These are phyloP conservation scores for Beaufortia kweichowensis DNA, from an alignment of 2,113 vertebrate species.

Conservation along the genomic window DNA sequence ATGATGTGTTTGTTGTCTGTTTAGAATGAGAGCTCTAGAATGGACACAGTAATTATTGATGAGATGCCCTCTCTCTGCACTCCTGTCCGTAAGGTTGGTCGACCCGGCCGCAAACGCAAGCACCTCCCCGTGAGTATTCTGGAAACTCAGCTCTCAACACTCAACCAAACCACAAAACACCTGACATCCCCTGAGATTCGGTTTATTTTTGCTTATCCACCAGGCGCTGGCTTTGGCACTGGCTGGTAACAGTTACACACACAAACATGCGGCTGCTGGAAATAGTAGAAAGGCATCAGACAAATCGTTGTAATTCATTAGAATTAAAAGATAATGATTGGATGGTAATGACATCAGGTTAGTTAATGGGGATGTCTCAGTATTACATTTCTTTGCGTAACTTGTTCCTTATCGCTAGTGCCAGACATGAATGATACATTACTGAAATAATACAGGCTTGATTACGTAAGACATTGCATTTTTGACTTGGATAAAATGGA, in stretches of 20 bases:
- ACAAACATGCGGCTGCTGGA: slow-evolving; percentile 8
- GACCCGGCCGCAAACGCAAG: slow-evolving; percentile 87
- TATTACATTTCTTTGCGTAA: background rate
- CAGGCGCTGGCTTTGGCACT: slow-evolving; percentile 6
- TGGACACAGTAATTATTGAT: slow-evolving; percentile 77
- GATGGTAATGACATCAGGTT: background rate
- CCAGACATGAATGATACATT: background rate
- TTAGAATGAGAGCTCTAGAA: slow-evolving; percentile 80
- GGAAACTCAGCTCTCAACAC: slow-evolving; percentile 17
- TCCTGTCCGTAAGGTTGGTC: slow-evolving; percentile 79
- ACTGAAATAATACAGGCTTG: too few species aligned
- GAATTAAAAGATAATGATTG: background rate
- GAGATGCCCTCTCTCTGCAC: slow-evolving; percentile 79
- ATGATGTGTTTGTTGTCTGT: slow-evolving; percentile 15
- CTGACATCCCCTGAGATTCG: background rate
- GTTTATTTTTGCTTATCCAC: slow-evolving; percentile 24
- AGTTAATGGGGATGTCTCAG: background rate
- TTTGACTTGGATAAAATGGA: too few species aligned
- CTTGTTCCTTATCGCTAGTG: background rate
- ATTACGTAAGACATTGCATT: too few species aligned
- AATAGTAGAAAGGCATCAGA: background rate
- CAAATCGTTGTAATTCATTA: background rate
- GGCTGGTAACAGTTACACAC: slow-evolving; percentile 4
- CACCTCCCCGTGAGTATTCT: slow-evolving; percentile 82
- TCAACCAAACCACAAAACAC: slow-evolving; percentile 27